Evolutionary conservation across 2,113 vertebrate species (phyloP), one percentile per base, ranked within the genome.

Genomic region (Ameiurus melas): DNA sequence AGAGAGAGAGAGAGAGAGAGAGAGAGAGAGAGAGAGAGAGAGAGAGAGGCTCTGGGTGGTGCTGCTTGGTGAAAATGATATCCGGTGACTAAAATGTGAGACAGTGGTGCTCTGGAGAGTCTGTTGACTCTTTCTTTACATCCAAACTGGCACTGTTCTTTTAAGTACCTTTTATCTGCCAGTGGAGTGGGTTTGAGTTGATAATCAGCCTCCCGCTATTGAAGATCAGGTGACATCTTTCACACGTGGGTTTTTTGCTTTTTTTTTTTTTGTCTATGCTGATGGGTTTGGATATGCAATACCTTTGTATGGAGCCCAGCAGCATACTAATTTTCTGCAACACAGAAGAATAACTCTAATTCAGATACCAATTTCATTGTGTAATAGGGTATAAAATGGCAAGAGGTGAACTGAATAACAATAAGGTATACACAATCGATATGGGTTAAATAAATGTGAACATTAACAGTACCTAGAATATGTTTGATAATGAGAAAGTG

Each of bases 361-460:
- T 75, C 30, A 90, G 86, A 92, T 90, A 58, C 64, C 86, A 62
- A 43, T 84, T 60, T 92, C 30, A 39, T 64, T 87, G 47, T 75
- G 86, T 39, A 89, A 39, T n/a, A 68, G 60, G 39, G 62, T 78
- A 82, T 84, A 85, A 90, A 91, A 92, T 89, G 89, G 89, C 53
- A 85, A 88, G 27, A 84, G 77, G 84, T 85, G 19, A 85, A 87
- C 83, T 43, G 58, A 85, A 90, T 80, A 57, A 17, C 51, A 89
- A 89, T 82, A 47, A 89, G 86, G 36, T 91, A 88, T 89, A 51
- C 19, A 57, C 88, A 91, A 88, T 86, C 88, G 64, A 30, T 68
- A 70, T 47, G 77, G 19, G n/a, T 78, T 71, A 75, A 27, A 86
- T 66, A 78, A 30, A 77, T 84, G 60, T 79, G 27, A 85, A 8